These are phyloP conservation scores for Mirounga angustirostris DNA, from an alignment of 2,113 vertebrate species.

Conservation along the genomic window DNA sequence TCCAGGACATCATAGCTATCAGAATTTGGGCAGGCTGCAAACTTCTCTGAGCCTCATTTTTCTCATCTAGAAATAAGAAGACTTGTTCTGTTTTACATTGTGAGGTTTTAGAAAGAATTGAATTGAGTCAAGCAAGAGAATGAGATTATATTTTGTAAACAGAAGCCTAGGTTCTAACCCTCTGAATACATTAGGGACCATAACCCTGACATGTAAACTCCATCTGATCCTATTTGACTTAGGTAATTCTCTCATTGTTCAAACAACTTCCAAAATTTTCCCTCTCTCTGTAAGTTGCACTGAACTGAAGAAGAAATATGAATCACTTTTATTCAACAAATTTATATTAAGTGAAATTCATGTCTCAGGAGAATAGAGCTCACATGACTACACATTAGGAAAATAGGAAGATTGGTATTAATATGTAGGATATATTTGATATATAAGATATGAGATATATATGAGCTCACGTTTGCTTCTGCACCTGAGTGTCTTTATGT, in stretches of 20 bases:
- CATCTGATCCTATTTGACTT: not conserved
- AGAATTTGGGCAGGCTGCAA: not conserved
- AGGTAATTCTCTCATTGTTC: not conserved
- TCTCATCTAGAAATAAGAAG: slow-evolving; percentile 1
- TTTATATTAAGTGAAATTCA: slow-evolving; percentile 45
- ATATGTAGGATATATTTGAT: not conserved
- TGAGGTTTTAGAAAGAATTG: not conserved
- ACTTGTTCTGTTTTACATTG: not conserved
- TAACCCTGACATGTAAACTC: not conserved
- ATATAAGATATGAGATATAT: not conserved
- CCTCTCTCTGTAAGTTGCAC: not conserved
- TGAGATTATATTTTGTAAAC: slow-evolving; percentile 9
- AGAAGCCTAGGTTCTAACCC: not conserved
- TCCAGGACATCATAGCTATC: not conserved
- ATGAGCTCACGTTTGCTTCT: not conserved
- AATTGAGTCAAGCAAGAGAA: not conserved
- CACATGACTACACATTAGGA: not conserved
- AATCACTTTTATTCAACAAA: slow-evolving; percentile 5
- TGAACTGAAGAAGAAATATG: not conserved
- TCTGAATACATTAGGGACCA: not conserved
- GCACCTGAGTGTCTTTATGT: not conserved
- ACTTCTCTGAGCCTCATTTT: slow-evolving; percentile 40
- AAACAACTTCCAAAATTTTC: not conserved
- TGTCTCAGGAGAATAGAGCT: not conserved
- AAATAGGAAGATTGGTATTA: slow-evolving; percentile 51